Base-by-base conservation (phyloP, 2,888 invertebrate species). In the Apamea anceps region DNA sequence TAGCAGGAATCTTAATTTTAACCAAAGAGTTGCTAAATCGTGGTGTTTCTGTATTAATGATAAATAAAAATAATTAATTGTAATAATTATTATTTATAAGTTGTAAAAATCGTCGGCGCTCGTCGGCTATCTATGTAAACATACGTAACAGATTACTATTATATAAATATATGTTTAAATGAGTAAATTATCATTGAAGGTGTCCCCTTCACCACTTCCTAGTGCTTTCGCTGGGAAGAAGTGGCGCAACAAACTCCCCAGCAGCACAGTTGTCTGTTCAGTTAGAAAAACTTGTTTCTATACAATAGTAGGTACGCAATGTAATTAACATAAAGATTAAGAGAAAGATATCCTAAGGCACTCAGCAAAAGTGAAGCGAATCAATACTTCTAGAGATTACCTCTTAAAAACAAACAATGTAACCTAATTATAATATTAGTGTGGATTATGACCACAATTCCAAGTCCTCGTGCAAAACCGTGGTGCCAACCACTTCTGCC, bases 131-230 rank as follows among this genome's bases (percentile, higher is more conserved):
- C 90, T 87, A 90, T 94, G 93, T 95, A 94, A 90, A 93, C 91
- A 93, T 94, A 94, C 93, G 93, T 95, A 95, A 95, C 95, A 95
- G 93, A 95, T 94, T 95, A 95, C 90, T 95, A 95, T 93, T 91
- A 95, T 94, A 95, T 93, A 95, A 94, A 94, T 95, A 95, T 95
- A 95, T 95, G 95, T 95, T 95, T 94, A 95, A 94, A 95, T 88
- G 93, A 95, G 92, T 94, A 94, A 94, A 95, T 94, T 94, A 94
- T 93, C 92, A 90, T 74, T 48, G 18, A 63, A 77, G 28, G 66
- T 80, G 86, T 90, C 42, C 15, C 48, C 15, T 15, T 48, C 48
- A 15, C 5, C 48, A 48, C 4, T 48, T 48, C 48, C 48, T 48
- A 48, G 48, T 48, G 13, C 48, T 48, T 0, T 48, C 0, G 21